Conservation (phyloP, 2,888 invertebrate species). For the Tetragonula carbonaria region DNA sequence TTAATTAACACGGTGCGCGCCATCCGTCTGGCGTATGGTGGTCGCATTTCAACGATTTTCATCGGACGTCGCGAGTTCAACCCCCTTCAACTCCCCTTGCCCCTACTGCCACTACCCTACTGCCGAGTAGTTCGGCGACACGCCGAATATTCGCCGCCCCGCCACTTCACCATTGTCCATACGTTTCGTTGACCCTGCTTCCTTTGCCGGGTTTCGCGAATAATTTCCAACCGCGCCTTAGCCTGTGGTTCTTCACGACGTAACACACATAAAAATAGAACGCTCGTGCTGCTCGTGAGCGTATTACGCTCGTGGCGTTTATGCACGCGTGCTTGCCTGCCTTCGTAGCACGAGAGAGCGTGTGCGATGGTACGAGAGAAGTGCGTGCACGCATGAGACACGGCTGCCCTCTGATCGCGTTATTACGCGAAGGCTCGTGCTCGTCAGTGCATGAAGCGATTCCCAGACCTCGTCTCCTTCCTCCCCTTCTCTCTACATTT, state of each 20-base stretch:
- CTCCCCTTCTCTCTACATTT: conserved; percentile 9
- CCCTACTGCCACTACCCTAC: not conserved
- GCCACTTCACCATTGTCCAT: not conserved
- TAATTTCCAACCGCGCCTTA: too few species aligned
- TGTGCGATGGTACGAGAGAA: conserved; percentile 52
- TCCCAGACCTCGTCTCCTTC: conserved; percentile 67
- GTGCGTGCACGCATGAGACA: conserved; percentile 68
- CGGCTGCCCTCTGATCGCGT: conserved; percentile 75
- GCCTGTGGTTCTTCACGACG: conserved; percentile 12
- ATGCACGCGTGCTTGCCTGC: conserved; percentile 54
- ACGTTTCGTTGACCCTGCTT: too few species aligned
- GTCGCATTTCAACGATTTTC: conserved; percentile 34
- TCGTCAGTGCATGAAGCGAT: conserved; percentile 79
- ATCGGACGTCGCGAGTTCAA: conserved; percentile 39
- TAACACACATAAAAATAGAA: conserved; percentile 61
- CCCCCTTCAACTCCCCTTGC: too few species aligned
- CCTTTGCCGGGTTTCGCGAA: not conserved
- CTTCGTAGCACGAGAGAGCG: conserved; percentile 24
- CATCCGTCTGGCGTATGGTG: conserved; percentile 11
- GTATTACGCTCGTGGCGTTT: conserved; percentile 39
- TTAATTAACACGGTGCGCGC: conserved; percentile 50
- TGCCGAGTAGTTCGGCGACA: conserved; percentile 6
- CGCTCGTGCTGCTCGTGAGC: conserved; percentile 46
- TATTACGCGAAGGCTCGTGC: conserved; percentile 78
- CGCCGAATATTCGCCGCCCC: not conserved